Base-by-base conservation (phyloP, 2,113 vertebrate species). In the Gallinago undulata region DNA sequence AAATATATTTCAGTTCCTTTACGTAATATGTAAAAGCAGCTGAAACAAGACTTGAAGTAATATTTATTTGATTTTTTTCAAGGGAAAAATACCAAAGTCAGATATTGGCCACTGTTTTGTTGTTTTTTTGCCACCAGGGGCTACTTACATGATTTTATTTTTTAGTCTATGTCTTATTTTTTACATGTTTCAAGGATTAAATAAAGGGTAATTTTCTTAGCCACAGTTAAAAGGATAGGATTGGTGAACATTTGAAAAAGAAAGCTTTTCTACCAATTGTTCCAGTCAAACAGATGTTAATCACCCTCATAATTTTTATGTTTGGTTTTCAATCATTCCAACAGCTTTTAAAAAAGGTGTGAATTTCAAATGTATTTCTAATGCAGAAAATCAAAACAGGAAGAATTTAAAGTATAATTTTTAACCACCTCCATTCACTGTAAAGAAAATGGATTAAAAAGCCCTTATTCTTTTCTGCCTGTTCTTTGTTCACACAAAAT, bases 231-330 rank as follows among this genome's bases (percentile, higher is more conserved):
- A 94, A 90, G 47, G 5, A 47, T 8, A 47, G 19, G 10, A 37
- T 78, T 92, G 23, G 22, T 28, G 43, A 90, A 74, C 15, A 63
- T 76, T 77, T 74, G 37, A 69, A 53, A 87, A 89, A 92, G 50
- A 62, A 90, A 59, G 13, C 2, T 89, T 83, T 90, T 86, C 25
- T 84, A 69, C 41, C 37, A 95, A 83, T 59, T 63, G 41, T 69
- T 94, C 16, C 67, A 83, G 72, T 76, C 63, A 95, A 94, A 76
- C 87, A 88, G 94, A 87, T 96, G 63, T 91, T 94, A 95, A 91
- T 94, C 51, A 13, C 63, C 68, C 43, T 80, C 55, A 77, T 74
- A 77, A 24, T 4, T 91, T 83, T 95, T 86, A 82, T 90, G 63
- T 31, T 68, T 75, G 48, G 37, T 56, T 88, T 90, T 92, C 87